These are phyloP conservation scores for Fragum whitleyi DNA, from an alignment of 2,888 invertebrate species.

Conservation along the genomic window DNA sequence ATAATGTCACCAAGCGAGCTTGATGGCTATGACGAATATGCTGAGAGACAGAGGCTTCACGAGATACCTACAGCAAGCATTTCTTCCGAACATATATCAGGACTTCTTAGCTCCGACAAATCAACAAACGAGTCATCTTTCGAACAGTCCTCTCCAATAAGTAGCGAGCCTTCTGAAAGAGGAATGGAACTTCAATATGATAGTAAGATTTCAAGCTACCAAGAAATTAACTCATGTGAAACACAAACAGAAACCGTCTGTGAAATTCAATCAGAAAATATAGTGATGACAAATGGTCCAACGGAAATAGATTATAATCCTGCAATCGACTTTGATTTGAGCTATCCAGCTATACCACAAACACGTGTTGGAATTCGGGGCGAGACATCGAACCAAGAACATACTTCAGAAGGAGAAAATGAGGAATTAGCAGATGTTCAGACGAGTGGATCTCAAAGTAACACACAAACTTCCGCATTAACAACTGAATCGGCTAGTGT, in stretches of 20 bases:
- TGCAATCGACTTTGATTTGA: slow-evolving; percentile 81
- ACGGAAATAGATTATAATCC: slow-evolving; percentile 87
- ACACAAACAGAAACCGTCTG: slow-evolving; percentile 33
- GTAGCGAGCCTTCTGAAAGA: slow-evolving; percentile 79
- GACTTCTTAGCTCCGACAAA: slow-evolving; percentile 65
- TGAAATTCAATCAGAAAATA: slow-evolving; percentile 33
- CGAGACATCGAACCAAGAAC: slow-evolving; percentile 13
- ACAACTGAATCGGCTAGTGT: slow-evolving; percentile 29
- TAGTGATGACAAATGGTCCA: slow-evolving; percentile 85
- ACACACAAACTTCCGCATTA: slow-evolving; percentile 26
- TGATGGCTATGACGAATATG: slow-evolving; percentile 69
- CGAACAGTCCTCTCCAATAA: slow-evolving; percentile 78
- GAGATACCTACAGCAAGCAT: slow-evolving; percentile 35
- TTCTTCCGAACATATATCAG: slow-evolving; percentile 45
- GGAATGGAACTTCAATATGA: slow-evolving; percentile 69
- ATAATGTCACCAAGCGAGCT: slow-evolving; percentile 78
- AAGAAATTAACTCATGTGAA: slow-evolving; percentile 47
- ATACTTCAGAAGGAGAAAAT: slow-evolving; percentile 29
- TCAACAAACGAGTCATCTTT: slow-evolving; percentile 74
- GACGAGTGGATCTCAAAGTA: slow-evolving; percentile 30
- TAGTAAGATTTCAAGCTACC: slow-evolving; percentile 32
- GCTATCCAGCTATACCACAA: slow-evolving; percentile 25
- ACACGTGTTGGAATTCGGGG: not conserved
- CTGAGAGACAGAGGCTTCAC: slow-evolving; percentile 49
- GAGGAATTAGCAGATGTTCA: slow-evolving; percentile 44